phyloP scores from a whole-genome alignment of 2,888 invertebrate species.

The Chironomus riparius region DNA sequence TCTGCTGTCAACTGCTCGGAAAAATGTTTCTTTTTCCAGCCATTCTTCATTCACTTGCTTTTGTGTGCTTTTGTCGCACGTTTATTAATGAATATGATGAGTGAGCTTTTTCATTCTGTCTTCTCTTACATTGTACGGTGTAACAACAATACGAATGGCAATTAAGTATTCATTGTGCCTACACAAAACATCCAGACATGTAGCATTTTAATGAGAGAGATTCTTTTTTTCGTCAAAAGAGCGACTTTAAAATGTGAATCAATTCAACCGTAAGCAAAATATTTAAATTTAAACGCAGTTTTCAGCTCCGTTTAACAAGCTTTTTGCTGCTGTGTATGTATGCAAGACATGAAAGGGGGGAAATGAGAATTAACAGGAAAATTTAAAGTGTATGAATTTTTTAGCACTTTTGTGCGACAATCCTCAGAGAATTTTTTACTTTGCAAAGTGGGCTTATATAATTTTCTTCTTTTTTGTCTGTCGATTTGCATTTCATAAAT shows the following conservation, averaged over 20 bases:
- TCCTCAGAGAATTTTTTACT: too few species aligned
- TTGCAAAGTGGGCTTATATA: too few species aligned
- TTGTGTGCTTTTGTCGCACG: neutral
- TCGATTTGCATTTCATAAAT: too few species aligned
- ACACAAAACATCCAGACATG: neutral
- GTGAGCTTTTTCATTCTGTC: neutral
- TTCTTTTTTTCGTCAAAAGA: neutral
- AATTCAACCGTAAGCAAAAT: neutral
- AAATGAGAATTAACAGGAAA: too few species aligned
- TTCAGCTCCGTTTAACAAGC: neutral
- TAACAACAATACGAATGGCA: neutral
- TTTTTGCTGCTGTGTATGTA: neutral
- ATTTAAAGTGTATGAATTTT: neutral
- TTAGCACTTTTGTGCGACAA: neutral
- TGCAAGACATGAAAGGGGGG: neutral
- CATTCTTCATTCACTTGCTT: neutral
- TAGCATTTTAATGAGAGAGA: neutral
- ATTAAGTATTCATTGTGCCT: conserved; percentile 6
- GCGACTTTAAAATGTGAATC: neutral
- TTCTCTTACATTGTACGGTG: neutral
- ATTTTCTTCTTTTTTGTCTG: too few species aligned
- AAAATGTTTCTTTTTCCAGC: neutral
- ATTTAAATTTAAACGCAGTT: conserved; percentile 17
- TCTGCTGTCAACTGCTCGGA: too few species aligned
- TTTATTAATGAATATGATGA: neutral